Base-by-base conservation (phyloP, 2,797 vertebrate species). In the Pseudochaenichthys georgianus region DNA sequence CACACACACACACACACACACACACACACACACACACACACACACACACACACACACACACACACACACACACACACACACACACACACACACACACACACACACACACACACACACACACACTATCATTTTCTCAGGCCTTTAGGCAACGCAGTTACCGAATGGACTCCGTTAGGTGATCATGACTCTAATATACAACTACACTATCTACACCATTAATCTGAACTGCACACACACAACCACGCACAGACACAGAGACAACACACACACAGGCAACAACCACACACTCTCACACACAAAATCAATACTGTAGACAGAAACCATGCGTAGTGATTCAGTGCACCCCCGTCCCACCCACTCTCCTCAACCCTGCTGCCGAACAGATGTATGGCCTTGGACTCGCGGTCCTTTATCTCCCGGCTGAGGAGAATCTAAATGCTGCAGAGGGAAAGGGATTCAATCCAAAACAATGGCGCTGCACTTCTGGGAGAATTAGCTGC, bases 241-340 rank as follows among this genome's bases (percentile, higher is more conserved):
- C 16, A 71, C 52, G 23, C 43, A 62, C 45, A 58, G 46, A 70
- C 21, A 70, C 70, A 70, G 34, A 38, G 34, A 38, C 34, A 38
- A 60, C 48, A 46, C 3, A 43, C 19, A 52, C 52, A 67, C 41
- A 65, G 47, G 13, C 41, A 62, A 38, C 60, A 38, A 38, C 6
- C 48, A 74, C 45, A 53, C 66, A 69, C 28, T 9, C 19, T 65
- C 47, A 57, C 70, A 70, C 42, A 16, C n/a, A 55, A 78, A 89
- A 93, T 92, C 91, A 87, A 93, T 93, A 90, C 19, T 46, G 82
- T 21, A 64, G 87, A 89, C 86, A 86, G 87, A 69, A 89, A 77
- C 47, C 82, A 77, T 90, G 90, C 54, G 71, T 79, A 76, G 89
- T 90, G 91, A 92, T 89, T 90, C 91, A 91, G 88, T 52, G 82